Evolutionary conservation across 2,797 vertebrate genomes (phyloP), one percentile per base, ranked within the genome.

Genomic region (Pangasius macronema): DNA sequence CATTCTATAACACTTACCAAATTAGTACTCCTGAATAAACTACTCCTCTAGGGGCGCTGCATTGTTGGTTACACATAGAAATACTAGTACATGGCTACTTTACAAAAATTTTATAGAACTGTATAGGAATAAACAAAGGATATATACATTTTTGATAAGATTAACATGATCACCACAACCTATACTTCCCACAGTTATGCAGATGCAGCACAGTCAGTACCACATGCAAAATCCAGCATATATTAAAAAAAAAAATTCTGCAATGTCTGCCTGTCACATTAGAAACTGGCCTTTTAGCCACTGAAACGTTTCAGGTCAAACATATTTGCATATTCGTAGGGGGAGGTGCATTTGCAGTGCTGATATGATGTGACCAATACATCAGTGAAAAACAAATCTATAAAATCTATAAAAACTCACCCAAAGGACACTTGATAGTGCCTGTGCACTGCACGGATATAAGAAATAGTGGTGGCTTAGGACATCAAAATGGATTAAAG

Each of bases 241-340:
- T 81, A 42, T 30, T 27, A n/a, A 42, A 30, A 22, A 49, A 24
- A 72, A 24, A 24, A 57, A 72, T 16, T 86, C 77, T 68, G 24
- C 42, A 61, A 22, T 22, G 16, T 72, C 75, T 85, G 82, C 51
- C 30, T 76, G 59, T 49, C 18, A 73, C 27, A 72, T 79, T 67
- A 84, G 33, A 82, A 85, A 82, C 33, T 30, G 67, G 24, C 70
- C 53, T 55, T 63, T 73, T 46, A 73, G 83, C 42, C 70, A 49
- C 67, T 57, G 53, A 70, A 82, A 59, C 3, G 5, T 88, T 82
- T 65, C 80, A 82, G 79, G 86, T 63, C 80, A 85, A 75, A 85
- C 67, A 75, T 83, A 70, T 82, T 83, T 86, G 87, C 87, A 88
- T 88, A 86, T 83, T 83, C 39, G 39, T 86, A 51, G 9, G 49